phyloP scores from a whole-genome alignment of 2,888 invertebrate genomes.

The Thera obeliscata region DNA sequence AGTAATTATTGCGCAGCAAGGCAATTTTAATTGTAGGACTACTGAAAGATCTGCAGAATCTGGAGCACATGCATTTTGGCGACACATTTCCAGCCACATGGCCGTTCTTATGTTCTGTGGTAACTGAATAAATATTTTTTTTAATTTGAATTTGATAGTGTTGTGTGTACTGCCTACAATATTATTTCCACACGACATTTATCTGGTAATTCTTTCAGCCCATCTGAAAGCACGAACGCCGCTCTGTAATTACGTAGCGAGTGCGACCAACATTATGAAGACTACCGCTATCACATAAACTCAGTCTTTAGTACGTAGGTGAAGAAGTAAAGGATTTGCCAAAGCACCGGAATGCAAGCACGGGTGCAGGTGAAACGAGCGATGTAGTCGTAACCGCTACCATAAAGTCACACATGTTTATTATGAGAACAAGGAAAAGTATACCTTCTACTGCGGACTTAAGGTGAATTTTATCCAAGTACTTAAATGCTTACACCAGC shows the following conservation, averaged over 20 bases:
- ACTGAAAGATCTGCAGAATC: too few species aligned
- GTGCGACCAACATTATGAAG: conserved; percentile 41
- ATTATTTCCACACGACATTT: too few species aligned
- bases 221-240: neutral
- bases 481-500: conserved; percentile 63
- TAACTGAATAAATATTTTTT: too few species aligned
- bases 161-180: too few species aligned
- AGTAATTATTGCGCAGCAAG: too few species aligned
- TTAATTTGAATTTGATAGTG: too few species aligned
- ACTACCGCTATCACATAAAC: conserved; percentile 32
- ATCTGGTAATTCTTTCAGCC: too few species aligned
- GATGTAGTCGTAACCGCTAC: conserved; percentile 23
- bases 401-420: conserved; percentile 33
- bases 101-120: too few species aligned
- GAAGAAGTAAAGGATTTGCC: conserved; percentile 75
- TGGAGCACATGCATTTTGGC: too few species aligned
- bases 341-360: conserved; percentile 77
- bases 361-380: conserved; percentile 62
- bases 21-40: too few species aligned
- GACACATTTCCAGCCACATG: too few species aligned
- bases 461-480: conserved; percentile 29
- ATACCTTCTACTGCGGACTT: conserved; percentile 24
- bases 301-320: conserved; percentile 36
- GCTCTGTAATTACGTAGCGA: neutral
- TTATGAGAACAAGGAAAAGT: conserved; percentile 31